phyloP scores from a whole-genome alignment of 2,797 vertebrate species.

The Myiothlypis coronata region DNA sequence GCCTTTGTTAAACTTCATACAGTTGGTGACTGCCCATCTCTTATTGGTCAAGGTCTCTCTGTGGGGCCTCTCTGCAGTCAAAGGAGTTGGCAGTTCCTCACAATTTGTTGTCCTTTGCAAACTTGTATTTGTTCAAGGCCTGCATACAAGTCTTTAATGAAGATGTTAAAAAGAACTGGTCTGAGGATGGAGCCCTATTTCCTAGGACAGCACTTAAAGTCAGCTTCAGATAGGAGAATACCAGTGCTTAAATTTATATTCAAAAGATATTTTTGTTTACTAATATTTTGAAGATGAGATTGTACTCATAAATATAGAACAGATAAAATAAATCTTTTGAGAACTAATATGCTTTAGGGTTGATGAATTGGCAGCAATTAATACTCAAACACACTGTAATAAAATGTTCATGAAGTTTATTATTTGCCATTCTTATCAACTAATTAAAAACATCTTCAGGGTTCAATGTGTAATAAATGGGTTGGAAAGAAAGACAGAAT shows the following conservation, averaged over 20 bases:
- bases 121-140: not conserved
- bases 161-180: not conserved
- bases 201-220: not conserved
- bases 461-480: constrained; percentile 60
- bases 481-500: constrained; percentile 41
- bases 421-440: constrained; percentile 68
- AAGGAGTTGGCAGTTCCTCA: not conserved
- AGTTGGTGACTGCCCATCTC: not conserved
- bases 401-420: constrained; percentile 68
- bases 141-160: not conserved
- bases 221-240: not conserved
- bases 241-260: not conserved
- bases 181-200: not conserved
- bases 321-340: constrained; percentile 54
- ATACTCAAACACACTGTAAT: constrained; percentile 56
- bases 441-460: constrained; percentile 74
- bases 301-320: constrained; percentile 59
- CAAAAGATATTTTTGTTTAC: constrained; percentile 26
- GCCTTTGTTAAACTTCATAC: not conserved
- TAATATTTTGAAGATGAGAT: constrained; percentile 44
- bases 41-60: not conserved
- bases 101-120: not conserved
- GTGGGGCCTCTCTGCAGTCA: not conserved
- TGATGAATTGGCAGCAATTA: constrained; percentile 68
- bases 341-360: constrained; percentile 50